Base-by-base conservation (phyloP, 2,888 invertebrate species). In the Gastracanthus pulcherrimus region DNA sequence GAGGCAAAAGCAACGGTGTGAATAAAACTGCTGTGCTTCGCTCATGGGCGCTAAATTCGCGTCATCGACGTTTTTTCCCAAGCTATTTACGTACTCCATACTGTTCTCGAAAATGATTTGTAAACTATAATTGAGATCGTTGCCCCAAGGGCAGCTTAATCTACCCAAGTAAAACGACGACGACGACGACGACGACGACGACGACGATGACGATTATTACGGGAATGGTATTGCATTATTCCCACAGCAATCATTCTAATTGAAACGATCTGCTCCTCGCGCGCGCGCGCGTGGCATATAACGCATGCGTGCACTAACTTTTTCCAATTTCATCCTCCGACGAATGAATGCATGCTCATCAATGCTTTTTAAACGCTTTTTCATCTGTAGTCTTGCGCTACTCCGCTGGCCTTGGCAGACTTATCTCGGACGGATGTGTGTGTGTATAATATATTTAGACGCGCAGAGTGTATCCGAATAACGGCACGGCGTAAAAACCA, bases 141-240 rank as follows among this genome's bases (percentile, higher is more conserved):
- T 69, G 77, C 67, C 71, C 67, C 77, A 81, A 81, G 81, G 81
- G 74, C 81, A 81, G 81, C 77, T 77, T 38, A 74, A 77, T 77
- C 71, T 69, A 80, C 16, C 2, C 31, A 26, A 55, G 51, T 26
- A 51, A 60, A 51, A 45, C 23, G 58, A n/a, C 62, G 19, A 1
- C 23, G 9, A 7, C 55, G 23, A n/a, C 13, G 13, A 9, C 7
- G 7, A 9, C 11, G 31, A n/a, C n/a, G n/a, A n/a, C n/a, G n/a
- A n/a, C n/a, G n/a, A n/a, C n/a, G n/a, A n/a, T n/a, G n/a, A 58
- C 55, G 41, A 76, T 76, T 76, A 67, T 79, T 72, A 45, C 45
- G 34, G 45, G 36, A 69, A 70, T 48, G 38, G 48, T 64, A 76
- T 76, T 66, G 76, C 72, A 64, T 70, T 74, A 72, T 76, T 76